Conservation (phyloP, 2,888 invertebrate genomes). For the Noctua pronuba region DNA sequence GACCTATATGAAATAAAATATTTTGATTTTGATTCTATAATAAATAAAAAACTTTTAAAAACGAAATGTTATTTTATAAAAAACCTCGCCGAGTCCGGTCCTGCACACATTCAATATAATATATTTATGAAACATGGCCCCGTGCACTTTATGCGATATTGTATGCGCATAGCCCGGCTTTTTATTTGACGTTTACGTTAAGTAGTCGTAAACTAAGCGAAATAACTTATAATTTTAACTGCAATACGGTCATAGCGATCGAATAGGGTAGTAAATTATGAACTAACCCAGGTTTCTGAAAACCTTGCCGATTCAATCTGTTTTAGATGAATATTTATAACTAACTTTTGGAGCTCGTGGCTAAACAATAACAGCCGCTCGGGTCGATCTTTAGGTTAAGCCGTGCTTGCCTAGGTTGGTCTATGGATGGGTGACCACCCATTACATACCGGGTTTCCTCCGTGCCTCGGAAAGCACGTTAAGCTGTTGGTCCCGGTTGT, state of each 20-base stretch:
- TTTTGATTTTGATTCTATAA: too few relatives aligned
- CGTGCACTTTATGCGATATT: slow-evolving; percentile 67
- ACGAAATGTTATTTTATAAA: background rate
- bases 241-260: slow-evolving; percentile 1
- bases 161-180: slow-evolving; percentile 43
- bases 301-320: background rate
- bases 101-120: slow-evolving; percentile 48
- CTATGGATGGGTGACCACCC: too few relatives aligned
- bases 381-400: too few relatives aligned
- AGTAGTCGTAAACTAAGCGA: slow-evolving; percentile 40
- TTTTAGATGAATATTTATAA: background rate
- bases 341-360: too few relatives aligned
- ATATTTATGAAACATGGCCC: slow-evolving; percentile 53
- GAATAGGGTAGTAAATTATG: slow-evolving; percentile 10
- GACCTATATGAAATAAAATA: too few relatives aligned
- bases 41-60: background rate
- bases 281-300: background rate
- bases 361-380: too few relatives aligned
- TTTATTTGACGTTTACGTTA: slow-evolving; percentile 58
- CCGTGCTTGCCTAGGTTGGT: too few relatives aligned
- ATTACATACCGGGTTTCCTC: too few relatives aligned
- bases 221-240: slow-evolving; percentile 42
- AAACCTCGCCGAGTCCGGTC: slow-evolving; percentile 22
- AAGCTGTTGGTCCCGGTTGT: too few relatives aligned
- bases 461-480: too few relatives aligned